Evolutionary conservation across 1,140 invertebrate species (phyloP).

Genomic region (Euwallacea similis): DNA sequence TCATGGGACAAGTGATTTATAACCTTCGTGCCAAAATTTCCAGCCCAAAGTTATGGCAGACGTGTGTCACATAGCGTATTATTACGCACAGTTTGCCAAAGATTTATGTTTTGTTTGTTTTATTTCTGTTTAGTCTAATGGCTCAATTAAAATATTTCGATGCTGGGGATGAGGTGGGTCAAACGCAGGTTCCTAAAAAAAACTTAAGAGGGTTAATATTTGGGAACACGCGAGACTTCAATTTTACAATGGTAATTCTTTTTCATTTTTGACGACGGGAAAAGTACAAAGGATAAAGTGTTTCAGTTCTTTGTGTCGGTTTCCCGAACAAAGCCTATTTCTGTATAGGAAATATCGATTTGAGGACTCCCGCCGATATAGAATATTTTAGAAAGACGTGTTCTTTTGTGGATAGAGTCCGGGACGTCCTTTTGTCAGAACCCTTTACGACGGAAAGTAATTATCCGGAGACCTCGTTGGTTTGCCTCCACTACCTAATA

Average conservation of each 20-base stretch:
- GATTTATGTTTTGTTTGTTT: slow-evolving; percentile 31
- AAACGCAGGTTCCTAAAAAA: too few species aligned
- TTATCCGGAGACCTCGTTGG: neutral
- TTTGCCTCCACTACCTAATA: too few species aligned
- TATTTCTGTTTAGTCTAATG: slow-evolving; percentile 21
- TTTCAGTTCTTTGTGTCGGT: slow-evolving; percentile 4
- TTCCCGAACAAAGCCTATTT: slow-evolving; percentile 26
- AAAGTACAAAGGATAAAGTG: slow-evolving; percentile 25
- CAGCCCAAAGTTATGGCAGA: slow-evolving; percentile 31
- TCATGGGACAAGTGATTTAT: slow-evolving; percentile 34
- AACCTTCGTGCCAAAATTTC: slow-evolving; percentile 28
- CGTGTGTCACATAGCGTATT: slow-evolving; percentile 32
- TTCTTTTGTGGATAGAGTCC: slow-evolving; percentile 10
- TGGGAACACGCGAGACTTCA: slow-evolving; percentile 19
- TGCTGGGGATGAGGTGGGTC: too few species aligned
- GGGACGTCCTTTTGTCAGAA: neutral
- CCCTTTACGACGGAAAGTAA: neutral
- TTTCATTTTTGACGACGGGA: slow-evolving; percentile 22
- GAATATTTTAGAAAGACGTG: slow-evolving; percentile 4
- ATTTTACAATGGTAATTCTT: slow-evolving; percentile 21
- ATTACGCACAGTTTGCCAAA: slow-evolving; percentile 33
- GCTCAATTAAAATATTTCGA: slow-evolving; percentile 27
- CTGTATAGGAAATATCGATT: slow-evolving; percentile 25
- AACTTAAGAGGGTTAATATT: slow-evolving; percentile 4
- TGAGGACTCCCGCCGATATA: slow-evolving; percentile 14